Percentiles rank a stretch among this genome's conserved stretches.
phyloP scores from a whole-genome alignment of 2,113 vertebrate species.

The Okapia johnstoni region DNA sequence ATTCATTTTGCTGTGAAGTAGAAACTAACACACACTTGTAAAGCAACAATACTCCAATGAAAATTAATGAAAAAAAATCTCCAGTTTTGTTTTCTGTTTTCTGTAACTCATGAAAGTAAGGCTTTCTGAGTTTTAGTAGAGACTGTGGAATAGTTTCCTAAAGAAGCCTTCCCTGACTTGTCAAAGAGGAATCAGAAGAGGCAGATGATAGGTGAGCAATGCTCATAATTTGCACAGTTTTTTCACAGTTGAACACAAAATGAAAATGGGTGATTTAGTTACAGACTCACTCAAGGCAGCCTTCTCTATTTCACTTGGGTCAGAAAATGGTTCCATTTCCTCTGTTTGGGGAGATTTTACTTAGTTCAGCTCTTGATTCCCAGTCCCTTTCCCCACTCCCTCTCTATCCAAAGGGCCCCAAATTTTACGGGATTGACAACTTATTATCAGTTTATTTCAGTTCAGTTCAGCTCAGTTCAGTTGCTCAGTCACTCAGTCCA shows the following conservation, averaged over 20 bases:
- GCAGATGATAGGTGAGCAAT: background rate
- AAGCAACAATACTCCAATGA: background rate
- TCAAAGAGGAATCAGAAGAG: background rate
- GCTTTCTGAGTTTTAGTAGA: slow-evolving; percentile 17
- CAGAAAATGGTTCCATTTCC: background rate
- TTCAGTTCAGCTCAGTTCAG: background rate
- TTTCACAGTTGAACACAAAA: background rate
- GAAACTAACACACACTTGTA: background rate
- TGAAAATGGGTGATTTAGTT: background rate
- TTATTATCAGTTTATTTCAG: background rate
- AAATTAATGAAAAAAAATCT: background rate
- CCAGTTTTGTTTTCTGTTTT: slow-evolving; percentile 12
- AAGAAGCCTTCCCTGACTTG: background rate
- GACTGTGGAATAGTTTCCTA: background rate
- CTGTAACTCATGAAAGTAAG: slow-evolving; percentile 14
- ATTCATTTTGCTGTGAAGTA: background rate
- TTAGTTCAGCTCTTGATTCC: background rate
- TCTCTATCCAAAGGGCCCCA: background rate
- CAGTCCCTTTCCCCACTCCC: background rate
- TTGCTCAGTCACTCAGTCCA: background rate
- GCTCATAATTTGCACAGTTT: background rate
- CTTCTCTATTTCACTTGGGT: background rate
- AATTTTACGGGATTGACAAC: background rate
- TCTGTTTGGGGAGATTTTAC: background rate
- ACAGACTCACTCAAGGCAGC: background rate